phyloP scores from a whole-genome alignment of 2,888 invertebrate genomes.

The Lithosia quadra region DNA sequence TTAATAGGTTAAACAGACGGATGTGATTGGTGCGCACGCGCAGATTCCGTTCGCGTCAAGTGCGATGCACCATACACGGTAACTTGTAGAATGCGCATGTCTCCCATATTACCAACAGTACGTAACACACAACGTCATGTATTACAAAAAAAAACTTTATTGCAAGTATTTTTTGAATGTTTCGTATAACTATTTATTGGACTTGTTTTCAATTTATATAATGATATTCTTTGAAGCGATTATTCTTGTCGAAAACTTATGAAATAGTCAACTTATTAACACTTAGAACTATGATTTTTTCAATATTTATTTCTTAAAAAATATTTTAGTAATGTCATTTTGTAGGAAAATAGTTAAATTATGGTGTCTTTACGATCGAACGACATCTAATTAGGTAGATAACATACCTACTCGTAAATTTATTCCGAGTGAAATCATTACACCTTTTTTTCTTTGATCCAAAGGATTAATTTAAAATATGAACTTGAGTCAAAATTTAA shows the following conservation, averaged over 20 bases:
- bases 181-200: slow-evolving; percentile 50
- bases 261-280: slow-evolving; percentile 21
- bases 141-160: slow-evolving; percentile 34
- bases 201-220: slow-evolving; percentile 46
- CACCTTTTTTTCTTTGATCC: too few relatives aligned
- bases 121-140: slow-evolving; percentile 33
- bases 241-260: slow-evolving; percentile 28
- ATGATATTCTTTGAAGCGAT: slow-evolving; percentile 31
- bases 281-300: slow-evolving; percentile 12
- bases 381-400: too few relatives aligned
- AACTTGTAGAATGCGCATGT: slow-evolving; percentile 76
- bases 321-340: background rate
- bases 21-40: slow-evolving; percentile 53
- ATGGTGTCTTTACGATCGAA: background rate
- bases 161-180: slow-evolving; percentile 52
- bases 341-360: too few relatives aligned
- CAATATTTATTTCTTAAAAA: slow-evolving; percentile 14
- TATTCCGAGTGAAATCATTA: too few relatives aligned
- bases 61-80: slow-evolving; percentile 68
- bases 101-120: slow-evolving; percentile 49
- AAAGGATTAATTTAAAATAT: too few relatives aligned
- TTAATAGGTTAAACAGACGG: slow-evolving; percentile 72
- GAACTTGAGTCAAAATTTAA: too few relatives aligned
- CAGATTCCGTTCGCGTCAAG: slow-evolving; percentile 62
- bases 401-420: background rate